These are phyloP conservation scores for Tenrec ecaudatus DNA, from an alignment of 2,113 vertebrate genomes.

Conservation along the genomic window DNA sequence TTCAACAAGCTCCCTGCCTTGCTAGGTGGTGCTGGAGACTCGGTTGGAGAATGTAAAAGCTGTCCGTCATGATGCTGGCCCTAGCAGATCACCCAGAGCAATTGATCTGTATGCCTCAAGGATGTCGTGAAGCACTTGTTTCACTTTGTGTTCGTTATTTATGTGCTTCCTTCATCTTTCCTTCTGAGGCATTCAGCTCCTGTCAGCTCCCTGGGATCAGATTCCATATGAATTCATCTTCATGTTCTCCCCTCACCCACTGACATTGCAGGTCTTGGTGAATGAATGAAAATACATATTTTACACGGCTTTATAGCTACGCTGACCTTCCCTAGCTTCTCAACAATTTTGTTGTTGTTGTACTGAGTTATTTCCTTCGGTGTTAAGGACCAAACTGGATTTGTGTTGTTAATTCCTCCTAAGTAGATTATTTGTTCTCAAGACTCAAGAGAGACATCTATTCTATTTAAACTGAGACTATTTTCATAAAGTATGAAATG, in stretches of 20 bases:
- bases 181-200: neutral
- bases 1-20: slow-evolving; percentile 26
- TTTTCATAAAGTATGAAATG: slow-evolving; percentile 8
- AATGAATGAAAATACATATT: slow-evolving; percentile 11
- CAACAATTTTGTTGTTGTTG: neutral
- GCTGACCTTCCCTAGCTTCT: neutral
- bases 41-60: slow-evolving; percentile 5
- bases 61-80: neutral
- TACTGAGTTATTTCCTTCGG: neutral
- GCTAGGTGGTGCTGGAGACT: neutral
- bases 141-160: neutral
- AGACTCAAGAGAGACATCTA: neutral
- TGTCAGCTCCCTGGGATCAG: neutral
- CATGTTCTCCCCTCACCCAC: neutral
- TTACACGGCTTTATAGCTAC: slow-evolving; percentile 4
- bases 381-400: neutral
- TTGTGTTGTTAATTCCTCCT: neutral
- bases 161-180: neutral
- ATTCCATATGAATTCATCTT: neutral
- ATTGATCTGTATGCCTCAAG: neutral
- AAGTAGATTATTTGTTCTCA: slow-evolving; percentile 4
- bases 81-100: neutral
- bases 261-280: neutral
- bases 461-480: neutral
- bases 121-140: neutral